Conservation (phyloP, 2,113 vertebrate genomes). For the Platichthys stellatus region DNA sequence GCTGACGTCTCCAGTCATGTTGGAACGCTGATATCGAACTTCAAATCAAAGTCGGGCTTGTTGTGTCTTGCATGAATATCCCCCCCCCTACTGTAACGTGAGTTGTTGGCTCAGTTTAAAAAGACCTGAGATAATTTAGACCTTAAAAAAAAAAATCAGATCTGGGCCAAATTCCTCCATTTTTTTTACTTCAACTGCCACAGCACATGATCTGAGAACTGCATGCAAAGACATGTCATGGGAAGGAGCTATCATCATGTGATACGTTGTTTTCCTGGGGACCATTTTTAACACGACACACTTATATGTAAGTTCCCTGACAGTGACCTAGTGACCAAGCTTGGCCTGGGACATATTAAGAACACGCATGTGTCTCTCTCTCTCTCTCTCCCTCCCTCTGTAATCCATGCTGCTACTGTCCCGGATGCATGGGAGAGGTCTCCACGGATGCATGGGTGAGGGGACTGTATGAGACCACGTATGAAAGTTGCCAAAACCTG, state of each 20-base stretch:
- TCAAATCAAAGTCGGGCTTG: conserved; percentile 27
- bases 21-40: conserved; percentile 6
- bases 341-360: conserved; percentile 41
- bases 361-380: conserved; percentile 27
- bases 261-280: not conserved
- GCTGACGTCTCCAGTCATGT: not conserved
- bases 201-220: not conserved
- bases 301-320: conserved; percentile 48
- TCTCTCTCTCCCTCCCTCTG: conserved; percentile 30
- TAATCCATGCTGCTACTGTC: conserved; percentile 56
- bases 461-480: conserved; percentile 8
- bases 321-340: conserved; percentile 73
- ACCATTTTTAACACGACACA: conserved; percentile 16
- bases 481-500: conserved; percentile 16
- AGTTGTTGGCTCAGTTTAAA: not conserved
- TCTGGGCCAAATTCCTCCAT: not conserved
- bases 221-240: not conserved
- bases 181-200: not conserved
- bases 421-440: conserved; percentile 3
- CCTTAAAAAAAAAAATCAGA: not conserved
- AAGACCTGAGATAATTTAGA: not conserved
- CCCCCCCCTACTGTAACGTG: not conserved
- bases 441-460: not conserved
- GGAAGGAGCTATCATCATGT: not conserved
- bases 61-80: conserved; percentile 33